A percentile compares a stretch with the other conserved stretches of the same genome.
Evolutionary conservation across 37 sponge, comb jelly and placozoan species (phyloP).

Genomic region (Agelas oroides): DNA sequence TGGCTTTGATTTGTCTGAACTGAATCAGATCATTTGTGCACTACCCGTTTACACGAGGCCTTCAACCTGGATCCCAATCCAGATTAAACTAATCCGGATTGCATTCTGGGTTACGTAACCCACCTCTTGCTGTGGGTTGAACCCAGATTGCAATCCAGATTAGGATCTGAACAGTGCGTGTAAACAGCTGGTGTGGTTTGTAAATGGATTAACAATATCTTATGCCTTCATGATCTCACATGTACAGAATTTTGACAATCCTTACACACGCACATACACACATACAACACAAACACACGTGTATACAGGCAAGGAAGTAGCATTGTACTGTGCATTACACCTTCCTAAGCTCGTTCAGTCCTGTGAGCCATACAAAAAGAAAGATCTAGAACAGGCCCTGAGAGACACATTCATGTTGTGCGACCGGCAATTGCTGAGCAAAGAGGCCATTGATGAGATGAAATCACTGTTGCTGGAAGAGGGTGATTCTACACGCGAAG

Average conservation of each 20-base stretch:
- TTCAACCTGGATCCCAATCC: too few relatives aligned
- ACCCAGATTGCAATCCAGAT: too few relatives aligned
- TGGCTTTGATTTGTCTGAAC: too few relatives aligned
- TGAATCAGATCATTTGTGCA: too few relatives aligned
- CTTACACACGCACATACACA: slow-evolving; percentile 5
- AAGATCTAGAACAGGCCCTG: slow-evolving; percentile 60
- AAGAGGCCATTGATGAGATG: slow-evolving; percentile 70
- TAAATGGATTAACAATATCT: too few relatives aligned
- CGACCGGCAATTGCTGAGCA: slow-evolving; percentile 51
- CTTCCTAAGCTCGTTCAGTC: slow-evolving; percentile 65
- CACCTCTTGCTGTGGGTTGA: too few relatives aligned
- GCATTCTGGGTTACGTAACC: too few relatives aligned
- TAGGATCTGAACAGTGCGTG: too few relatives aligned
- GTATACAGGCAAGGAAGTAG: slow-evolving; percentile 82
- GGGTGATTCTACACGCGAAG: not conserved
- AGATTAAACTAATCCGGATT: too few relatives aligned
- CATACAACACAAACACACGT: not conserved
- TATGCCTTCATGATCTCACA: not conserved
- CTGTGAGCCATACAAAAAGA: slow-evolving; percentile 28
- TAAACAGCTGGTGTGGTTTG: too few relatives aligned
- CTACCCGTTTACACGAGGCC: too few relatives aligned
- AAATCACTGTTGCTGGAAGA: slow-evolving; percentile 15
- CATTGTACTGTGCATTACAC: slow-evolving; percentile 76
- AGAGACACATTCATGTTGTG: slow-evolving; percentile 77
- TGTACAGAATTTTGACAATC: too few relatives aligned